Evolutionary conservation across 64 coral and sea anemone species (phyloP).

Genomic region (Acropora tenuis): DNA sequence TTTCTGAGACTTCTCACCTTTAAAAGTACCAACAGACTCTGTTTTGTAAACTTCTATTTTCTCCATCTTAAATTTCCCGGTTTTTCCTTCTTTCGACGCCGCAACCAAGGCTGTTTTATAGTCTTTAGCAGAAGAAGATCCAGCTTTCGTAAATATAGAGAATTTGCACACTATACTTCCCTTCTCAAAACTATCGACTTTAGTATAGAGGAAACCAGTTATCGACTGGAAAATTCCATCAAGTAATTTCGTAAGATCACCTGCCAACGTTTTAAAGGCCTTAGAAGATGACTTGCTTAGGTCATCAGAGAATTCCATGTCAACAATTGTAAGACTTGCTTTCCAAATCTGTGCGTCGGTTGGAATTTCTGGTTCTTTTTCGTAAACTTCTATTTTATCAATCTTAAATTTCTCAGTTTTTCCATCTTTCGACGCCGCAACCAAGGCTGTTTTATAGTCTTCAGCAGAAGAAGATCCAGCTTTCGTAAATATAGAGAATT

Average conservation of each 20-base stretch:
- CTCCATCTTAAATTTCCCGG: background rate
- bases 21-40: background rate
- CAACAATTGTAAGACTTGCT: conserved; percentile 9
- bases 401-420: background rate
- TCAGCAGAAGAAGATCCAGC: background rate
- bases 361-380: background rate
- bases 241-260: background rate
- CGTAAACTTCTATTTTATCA: background rate
- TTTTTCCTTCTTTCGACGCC: background rate
- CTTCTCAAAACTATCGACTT: background rate
- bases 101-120: background rate
- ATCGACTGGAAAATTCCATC: background rate
- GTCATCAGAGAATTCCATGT: conserved; percentile 10
- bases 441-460: background rate
- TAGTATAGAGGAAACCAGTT: background rate
- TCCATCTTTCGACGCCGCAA: background rate
- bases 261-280: background rate
- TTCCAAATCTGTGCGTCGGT: background rate
- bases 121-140: background rate
- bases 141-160: background rate
- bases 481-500: background rate
- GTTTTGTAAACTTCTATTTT: background rate
- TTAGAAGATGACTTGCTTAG: background rate
- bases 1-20: background rate
- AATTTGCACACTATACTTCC: conserved; percentile 13